Evolutionary conservation across 2,797 vertebrate genomes (phyloP).

Genomic region (Aeoliscus strigatus): DNA sequence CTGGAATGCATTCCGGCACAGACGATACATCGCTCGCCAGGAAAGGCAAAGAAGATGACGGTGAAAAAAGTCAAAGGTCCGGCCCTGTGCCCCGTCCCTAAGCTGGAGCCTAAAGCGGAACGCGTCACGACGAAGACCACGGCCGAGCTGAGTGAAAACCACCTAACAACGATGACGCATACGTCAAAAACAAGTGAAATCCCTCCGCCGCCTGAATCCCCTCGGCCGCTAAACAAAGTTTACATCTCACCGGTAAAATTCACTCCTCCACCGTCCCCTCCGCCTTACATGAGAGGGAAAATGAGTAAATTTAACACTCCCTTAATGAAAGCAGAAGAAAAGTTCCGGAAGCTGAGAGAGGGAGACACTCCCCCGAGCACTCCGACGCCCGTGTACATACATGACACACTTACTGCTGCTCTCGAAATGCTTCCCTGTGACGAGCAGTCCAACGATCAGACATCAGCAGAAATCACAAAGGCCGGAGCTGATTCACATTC

Average conservation of each 20-base stretch:
- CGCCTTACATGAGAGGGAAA: slow-evolving; percentile 71
- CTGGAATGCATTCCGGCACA: slow-evolving; percentile 65
- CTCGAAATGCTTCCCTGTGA: slow-evolving; percentile 64
- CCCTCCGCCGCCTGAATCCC: slow-evolving; percentile 62
- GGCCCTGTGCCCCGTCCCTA: slow-evolving; percentile 65
- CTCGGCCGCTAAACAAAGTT: slow-evolving; percentile 61
- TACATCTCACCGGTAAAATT: slow-evolving; percentile 72
- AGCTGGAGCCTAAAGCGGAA: slow-evolving; percentile 70
- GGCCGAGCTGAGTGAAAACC: slow-evolving; percentile 38
- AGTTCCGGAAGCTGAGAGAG: slow-evolving; percentile 77
- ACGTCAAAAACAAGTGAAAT: slow-evolving; percentile 54
- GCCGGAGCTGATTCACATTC: slow-evolving; percentile 39
- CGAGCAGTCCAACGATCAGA: slow-evolving; percentile 45
- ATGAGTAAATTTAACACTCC: slow-evolving; percentile 85
- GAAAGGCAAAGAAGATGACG: slow-evolving; percentile 65
- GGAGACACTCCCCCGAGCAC: slow-evolving; percentile 68
- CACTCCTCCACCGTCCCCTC: slow-evolving; percentile 77
- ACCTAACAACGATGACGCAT: slow-evolving; percentile 34
- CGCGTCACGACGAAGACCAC: slow-evolving; percentile 33
- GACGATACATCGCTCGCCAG: slow-evolving; percentile 43
- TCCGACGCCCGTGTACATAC: slow-evolving; percentile 53
- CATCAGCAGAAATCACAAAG: slow-evolving; percentile 48
- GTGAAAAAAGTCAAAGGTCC: slow-evolving; percentile 73
- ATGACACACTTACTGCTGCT: slow-evolving; percentile 61
- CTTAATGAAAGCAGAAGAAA: slow-evolving; percentile 90